These are phyloP conservation scores for Deroplatys truncata DNA, from an alignment of 2,888 invertebrate species.

Conservation along the genomic window DNA sequence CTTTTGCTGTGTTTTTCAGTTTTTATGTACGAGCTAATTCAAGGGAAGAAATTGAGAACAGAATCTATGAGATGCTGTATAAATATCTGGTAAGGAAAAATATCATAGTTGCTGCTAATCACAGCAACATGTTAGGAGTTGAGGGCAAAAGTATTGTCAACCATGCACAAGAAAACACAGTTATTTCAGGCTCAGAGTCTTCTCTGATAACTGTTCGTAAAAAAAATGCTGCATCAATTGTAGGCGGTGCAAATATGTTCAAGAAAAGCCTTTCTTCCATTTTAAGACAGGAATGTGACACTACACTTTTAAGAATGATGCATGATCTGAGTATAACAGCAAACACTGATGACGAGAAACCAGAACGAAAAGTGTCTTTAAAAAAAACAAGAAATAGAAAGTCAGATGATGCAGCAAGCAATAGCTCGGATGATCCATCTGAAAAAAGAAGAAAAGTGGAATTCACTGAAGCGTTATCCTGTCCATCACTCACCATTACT, in stretches of 20 bases:
- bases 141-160: not conserved
- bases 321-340: not conserved
- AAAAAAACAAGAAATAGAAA: not conserved
- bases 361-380: not conserved
- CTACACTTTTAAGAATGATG: not conserved
- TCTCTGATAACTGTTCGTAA: too few species aligned
- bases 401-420: not conserved
- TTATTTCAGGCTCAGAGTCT: not conserved
- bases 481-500: not conserved
- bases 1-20: not conserved
- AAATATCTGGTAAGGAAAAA: not conserved
- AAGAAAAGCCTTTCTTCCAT: not conserved
- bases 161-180: not conserved
- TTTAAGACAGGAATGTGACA: not conserved
- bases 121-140: not conserved
- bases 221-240: not conserved
- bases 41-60: not conserved
- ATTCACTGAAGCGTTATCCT: not conserved
- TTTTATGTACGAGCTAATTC: not conserved
- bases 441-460: not conserved
- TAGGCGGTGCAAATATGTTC: not conserved
- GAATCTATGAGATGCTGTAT: not conserved
- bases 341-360: not conserved
- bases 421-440: not conserved
- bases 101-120: not conserved